These are phyloP conservation scores for Caenorhabditis wallacei DNA, from an alignment of 2,888 invertebrate species.

Conservation along the genomic window DNA sequence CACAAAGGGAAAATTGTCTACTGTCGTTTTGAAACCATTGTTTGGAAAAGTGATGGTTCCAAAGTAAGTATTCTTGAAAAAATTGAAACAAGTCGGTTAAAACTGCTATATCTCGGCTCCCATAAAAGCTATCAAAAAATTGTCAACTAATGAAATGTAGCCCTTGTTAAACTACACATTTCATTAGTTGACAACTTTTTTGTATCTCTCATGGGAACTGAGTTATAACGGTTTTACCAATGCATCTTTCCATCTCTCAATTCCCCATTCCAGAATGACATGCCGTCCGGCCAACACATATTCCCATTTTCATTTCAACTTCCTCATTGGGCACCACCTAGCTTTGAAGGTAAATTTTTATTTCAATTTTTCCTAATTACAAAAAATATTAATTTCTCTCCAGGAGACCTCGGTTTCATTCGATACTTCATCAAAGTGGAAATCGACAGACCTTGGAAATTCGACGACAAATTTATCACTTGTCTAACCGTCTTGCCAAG, in stretches of 20 bases:
- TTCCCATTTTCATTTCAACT: conserved; percentile 59
- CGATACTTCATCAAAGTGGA: conserved; percentile 58
- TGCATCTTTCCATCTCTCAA: no score
- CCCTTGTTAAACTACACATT: no score
- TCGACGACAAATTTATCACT: conserved; percentile 59
- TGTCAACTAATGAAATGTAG: no score
- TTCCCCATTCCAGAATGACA: conserved; percentile 53
- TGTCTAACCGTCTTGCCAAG: conserved; percentile 51
- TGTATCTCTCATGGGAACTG: no score
- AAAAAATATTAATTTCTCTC: neutral
- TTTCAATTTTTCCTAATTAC: neutral
- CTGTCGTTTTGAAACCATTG: conserved; percentile 35
- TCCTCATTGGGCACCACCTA: conserved; percentile 57
- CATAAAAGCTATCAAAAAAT: no score
- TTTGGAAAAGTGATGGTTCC: conserved; percentile 51
- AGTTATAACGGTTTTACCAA: no score
- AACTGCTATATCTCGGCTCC: no score
- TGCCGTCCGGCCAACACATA: conserved; percentile 44
- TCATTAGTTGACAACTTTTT: no score
- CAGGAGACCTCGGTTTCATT: conserved; percentile 60
- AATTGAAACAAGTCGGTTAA: no score
- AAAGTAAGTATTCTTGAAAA: conserved; percentile 37
- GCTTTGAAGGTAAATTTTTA: conserved; percentile 59
- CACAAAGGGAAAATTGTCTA: conserved; percentile 61
- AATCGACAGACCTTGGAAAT: conserved; percentile 65